Percentiles rank a stretch among this genome's conserved stretches.
phyloP scores from a whole-genome alignment of 2,113 vertebrate species.

The Stegastes partitus region DNA sequence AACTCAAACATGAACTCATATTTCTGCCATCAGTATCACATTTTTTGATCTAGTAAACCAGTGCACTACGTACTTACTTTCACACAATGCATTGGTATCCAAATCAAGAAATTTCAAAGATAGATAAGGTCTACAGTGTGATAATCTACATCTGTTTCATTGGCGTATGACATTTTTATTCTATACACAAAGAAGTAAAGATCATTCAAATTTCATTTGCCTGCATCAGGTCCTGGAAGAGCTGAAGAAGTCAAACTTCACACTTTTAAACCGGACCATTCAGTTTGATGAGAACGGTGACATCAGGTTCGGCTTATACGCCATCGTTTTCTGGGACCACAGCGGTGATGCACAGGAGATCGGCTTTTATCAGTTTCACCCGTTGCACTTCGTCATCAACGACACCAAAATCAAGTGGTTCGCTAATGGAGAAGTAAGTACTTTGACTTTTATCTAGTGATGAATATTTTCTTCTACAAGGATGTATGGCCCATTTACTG shows the following conservation, averaged over 20 bases:
- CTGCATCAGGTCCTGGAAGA: conserved; percentile 69
- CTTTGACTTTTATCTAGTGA: no score
- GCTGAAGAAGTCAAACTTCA: conserved; percentile 85
- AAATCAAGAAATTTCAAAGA: no score
- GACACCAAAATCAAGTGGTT: conserved; percentile 83
- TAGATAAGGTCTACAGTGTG: neutral
- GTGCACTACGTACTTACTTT: no score
- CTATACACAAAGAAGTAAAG: neutral
- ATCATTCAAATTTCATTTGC: conserved; percentile 1
- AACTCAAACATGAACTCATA: no score
- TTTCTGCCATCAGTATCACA: no score
- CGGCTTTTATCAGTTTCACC: conserved; percentile 77
- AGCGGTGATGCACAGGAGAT: conserved; percentile 71
- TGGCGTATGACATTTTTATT: neutral
- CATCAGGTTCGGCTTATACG: conserved; percentile 75
- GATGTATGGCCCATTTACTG: no score
- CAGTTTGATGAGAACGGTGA: conserved; percentile 85
- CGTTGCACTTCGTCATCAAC: conserved; percentile 76
- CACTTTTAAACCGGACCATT: conserved; percentile 78
- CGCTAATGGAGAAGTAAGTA: conserved; percentile 62
- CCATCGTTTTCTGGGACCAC: conserved; percentile 86
- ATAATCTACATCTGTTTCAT: neutral
- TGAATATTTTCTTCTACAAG: no score
- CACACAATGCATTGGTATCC: no score
- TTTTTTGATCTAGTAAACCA: no score